Evolutionary conservation across 2,888 invertebrate species (phyloP), one percentile per base, ranked within the genome.

Genomic region (Horisme vitalbata): DNA sequence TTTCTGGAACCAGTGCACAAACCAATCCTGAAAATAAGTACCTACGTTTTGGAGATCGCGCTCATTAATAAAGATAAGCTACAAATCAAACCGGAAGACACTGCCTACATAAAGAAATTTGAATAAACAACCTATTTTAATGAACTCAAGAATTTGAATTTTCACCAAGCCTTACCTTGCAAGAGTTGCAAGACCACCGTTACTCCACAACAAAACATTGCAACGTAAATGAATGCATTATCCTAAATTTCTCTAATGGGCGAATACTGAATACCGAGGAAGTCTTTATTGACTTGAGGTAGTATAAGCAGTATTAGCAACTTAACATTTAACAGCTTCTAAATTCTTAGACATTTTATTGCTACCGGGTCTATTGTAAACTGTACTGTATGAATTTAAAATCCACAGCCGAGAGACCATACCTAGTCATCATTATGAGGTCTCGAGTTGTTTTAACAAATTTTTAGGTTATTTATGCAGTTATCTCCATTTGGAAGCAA

Each of bases 171-270:
- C 65, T 65, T 67, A 61, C 66, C 61, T 56, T 59, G 45, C n/a
- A n/a, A n/a, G n/a, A 56, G 52, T 57, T 57, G 60, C 57, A 60
- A 49, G 30, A 48, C 45, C 56, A 71, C 74, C 71, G 72, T 73
- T 73, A 68, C 35, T 44, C 52, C 46, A 49, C 55, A 69, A 73
- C 67, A 71, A 71, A 73, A 68, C 66, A 62, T 63, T 68, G 69
- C 67, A 69, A 63, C 65, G 51, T 67, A 67, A 73, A 75, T 64
- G 71, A 72, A 66, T 71, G 71, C 73, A 74, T 72, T 75, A 76
- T 75, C 70, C 74, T 69, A 71, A 72, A 75, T 76, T 61, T 51
- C 71, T 67, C 67, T 74, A 74, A 68, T 69, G 56, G 63, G 68
- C 46, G 50, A 36, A 58, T 54, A 56, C 57, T 65, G 62, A 59